Conservation (phyloP, 1,140 invertebrate species). For the Goniozus legneri region DNA sequence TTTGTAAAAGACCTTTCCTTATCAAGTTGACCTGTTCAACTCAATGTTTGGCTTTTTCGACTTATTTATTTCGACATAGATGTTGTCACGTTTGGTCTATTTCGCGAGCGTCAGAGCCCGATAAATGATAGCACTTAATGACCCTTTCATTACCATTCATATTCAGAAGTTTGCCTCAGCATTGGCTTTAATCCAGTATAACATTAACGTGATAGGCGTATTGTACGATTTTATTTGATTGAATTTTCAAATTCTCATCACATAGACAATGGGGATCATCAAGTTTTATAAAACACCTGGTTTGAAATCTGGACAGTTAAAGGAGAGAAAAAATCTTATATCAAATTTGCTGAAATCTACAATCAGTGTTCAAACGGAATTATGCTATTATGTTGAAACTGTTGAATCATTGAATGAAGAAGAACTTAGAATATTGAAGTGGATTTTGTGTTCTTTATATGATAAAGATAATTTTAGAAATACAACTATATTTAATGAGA, state of each 20-base stretch:
- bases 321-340: constrained; percentile 30
- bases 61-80: constrained; percentile 6
- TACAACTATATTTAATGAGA: constrained; percentile 43
- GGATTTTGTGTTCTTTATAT: constrained; percentile 69
- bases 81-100: constrained; percentile 4
- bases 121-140: constrained; percentile 13
- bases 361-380: constrained; percentile 63
- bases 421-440: constrained; percentile 62
- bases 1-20: not conserved
- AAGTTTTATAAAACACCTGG: constrained; percentile 40
- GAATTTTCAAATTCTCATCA: not conserved
- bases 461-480: constrained; percentile 54
- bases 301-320: constrained; percentile 29
- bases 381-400: constrained; percentile 72
- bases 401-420: constrained; percentile 52
- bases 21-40: constrained; percentile 1
- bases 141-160: constrained; percentile 1
- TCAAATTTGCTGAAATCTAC: constrained; percentile 34
- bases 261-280: constrained; percentile 33
- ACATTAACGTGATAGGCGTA: no score
- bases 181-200: no score
- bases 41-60: not conserved
- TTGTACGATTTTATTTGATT: constrained; percentile 7
- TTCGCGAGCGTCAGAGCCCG: constrained; percentile 13
- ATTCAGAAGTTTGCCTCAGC: not conserved